Evolutionary conservation across 2,888 invertebrate genomes (phyloP), one percentile per base, ranked within the genome.

Genomic region (Resseliella maxima): DNA sequence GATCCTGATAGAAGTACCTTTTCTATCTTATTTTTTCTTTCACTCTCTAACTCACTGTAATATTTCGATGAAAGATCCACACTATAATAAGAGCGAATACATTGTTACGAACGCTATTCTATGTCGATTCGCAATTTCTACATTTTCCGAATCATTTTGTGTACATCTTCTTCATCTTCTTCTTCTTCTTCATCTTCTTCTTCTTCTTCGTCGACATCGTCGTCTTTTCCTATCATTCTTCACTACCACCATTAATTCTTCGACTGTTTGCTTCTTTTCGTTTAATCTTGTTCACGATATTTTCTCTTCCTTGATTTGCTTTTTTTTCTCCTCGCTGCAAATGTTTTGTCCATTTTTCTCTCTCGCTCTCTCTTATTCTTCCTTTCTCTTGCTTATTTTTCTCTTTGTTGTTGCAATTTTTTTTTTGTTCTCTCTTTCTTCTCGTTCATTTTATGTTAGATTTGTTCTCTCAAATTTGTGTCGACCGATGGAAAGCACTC

Each of bases 121-220:
- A 72, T 31, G 27, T 31, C 12, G 72, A 72, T 18, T 72, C 72
- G n/a, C 72, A 72, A 31, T 31, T 72, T 72, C 31, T 72, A 72
- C 72, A 72, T 72, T 72, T 72, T 72, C 31, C 72, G 18, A 72
- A 72, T 31, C 72, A 72, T 72, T n/a, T 72, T 72, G 72, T 72
- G 72, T 72, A 72, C 31, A 72, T 72, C 72, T 72, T 27, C 59
- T 59, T 59, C 59, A 18, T 50, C 46, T 50, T 50, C 46, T n/a
- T n/a, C n/a, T n/a, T n/a, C n/a, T n/a, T n/a, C n/a, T n/a, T n/a
- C 31, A 72, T 72, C 72, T 72, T 27, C 59, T 59, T 59, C 59
- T 2, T 50, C 46, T 50, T 50, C 46, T n/a, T 72, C 31, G 72
- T 72, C 31, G 31, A 72, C 31, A 72, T 72, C 72, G 31, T 27